Evolutionary conservation across 2,113 vertebrate species (phyloP).

Genomic region (Zootoca vivipara): DNA sequence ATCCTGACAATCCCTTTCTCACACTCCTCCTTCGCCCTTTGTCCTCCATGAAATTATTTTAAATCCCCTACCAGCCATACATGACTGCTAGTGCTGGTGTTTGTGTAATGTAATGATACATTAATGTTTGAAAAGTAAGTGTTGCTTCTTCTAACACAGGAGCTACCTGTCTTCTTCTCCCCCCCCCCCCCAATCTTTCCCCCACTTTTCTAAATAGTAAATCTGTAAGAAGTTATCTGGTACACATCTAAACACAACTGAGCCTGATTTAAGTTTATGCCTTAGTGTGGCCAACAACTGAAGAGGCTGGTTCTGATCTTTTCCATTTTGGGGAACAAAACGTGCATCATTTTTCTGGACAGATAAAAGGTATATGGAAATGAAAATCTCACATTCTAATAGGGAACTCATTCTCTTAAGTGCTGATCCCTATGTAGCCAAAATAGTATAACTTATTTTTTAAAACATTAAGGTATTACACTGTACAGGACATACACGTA

Average conservation of each 20-base stretch:
- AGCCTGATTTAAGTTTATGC: neutral
- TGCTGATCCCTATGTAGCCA: neutral
- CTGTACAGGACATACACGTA: no score
- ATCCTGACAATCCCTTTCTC: constrained; percentile 47
- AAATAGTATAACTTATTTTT: neutral
- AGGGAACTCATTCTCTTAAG: neutral
- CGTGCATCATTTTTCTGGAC: neutral
- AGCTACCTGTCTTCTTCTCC: neutral
- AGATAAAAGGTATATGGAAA: neutral
- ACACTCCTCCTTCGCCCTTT: constrained; percentile 19
- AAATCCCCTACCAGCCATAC: neutral
- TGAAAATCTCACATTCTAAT: neutral
- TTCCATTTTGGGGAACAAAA: neutral
- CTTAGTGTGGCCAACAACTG: neutral
- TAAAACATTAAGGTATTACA: neutral
- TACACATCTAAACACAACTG: neutral
- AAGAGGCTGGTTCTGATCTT: neutral
- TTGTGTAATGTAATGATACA: neutral
- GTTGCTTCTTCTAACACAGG: neutral
- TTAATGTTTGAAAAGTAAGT: constrained; percentile 17
- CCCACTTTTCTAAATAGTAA: neutral
- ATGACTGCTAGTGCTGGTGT: neutral
- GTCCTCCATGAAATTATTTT: constrained; percentile 34
- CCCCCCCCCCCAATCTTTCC: no score
- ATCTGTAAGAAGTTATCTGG: neutral